phyloP scores from a whole-genome alignment of 2,113 vertebrate genomes.

The Sapayoa aenigma region DNA sequence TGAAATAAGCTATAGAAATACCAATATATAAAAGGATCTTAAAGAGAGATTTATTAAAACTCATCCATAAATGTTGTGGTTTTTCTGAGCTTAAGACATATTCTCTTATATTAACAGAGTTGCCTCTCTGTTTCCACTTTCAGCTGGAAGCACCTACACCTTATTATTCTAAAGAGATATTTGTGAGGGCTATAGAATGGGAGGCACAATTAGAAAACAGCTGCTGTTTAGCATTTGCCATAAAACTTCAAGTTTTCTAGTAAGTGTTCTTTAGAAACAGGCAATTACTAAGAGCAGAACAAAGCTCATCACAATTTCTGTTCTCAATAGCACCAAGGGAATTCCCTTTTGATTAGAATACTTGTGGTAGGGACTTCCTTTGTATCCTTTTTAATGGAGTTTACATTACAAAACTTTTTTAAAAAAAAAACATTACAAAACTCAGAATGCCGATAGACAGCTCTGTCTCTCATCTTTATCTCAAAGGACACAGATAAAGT shows the following conservation, averaged over 20 bases:
- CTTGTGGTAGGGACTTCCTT: not conserved
- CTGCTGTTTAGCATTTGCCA: slow-evolving; percentile 16
- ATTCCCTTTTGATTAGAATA: slow-evolving; percentile 40
- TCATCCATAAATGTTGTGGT: not conserved
- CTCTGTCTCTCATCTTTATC: slow-evolving; percentile 17
- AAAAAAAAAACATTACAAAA: not conserved
- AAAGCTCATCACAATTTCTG: slow-evolving; percentile 25
- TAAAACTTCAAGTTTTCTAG: slow-evolving; percentile 45
- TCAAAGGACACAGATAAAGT: not conserved
- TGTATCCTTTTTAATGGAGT: slow-evolving; percentile 22
- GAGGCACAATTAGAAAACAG: slow-evolving; percentile 46
- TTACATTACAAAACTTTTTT: not conserved
- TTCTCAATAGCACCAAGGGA: not conserved
- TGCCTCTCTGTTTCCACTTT: not conserved
- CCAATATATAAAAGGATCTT: not conserved
- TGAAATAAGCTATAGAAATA: not conserved
- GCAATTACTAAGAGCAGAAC: slow-evolving; percentile 36
- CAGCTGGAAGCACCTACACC: not conserved
- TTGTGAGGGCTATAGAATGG: not conserved
- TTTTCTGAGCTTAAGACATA: not conserved
- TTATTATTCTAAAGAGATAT: slow-evolving; percentile 14
- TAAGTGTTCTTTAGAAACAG: slow-evolving; percentile 37
- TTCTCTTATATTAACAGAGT: not conserved
- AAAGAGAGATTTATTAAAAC: not conserved
- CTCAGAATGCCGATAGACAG: not conserved